A percentile compares a stretch with the other conserved stretches of the same genome.
Evolutionary conservation across 2,797 vertebrate genomes (phyloP).

Genomic region (Harpagifer antarcticus): DNA sequence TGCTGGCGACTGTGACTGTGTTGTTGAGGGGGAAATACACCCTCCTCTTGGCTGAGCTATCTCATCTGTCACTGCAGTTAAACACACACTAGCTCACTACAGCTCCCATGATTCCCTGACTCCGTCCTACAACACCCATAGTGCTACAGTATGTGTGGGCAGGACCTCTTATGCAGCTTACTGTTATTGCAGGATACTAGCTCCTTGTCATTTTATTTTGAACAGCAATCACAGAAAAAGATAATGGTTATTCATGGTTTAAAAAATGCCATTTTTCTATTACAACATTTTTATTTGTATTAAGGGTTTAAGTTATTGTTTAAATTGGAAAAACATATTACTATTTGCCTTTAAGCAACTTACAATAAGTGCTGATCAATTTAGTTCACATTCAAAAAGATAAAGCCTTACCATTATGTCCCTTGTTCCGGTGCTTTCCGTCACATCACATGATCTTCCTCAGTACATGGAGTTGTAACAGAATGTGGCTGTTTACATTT

Average conservation of each 20-base stretch:
- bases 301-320: too few relatives aligned
- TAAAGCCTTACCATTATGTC: not conserved
- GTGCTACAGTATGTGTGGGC: conserved; percentile 7
- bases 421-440: not conserved
- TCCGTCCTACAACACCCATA: conserved; percentile 40
- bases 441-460: not conserved
- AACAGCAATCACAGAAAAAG: not conserved
- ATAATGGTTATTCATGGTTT: not conserved
- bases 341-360: too few relatives aligned
- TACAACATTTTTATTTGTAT: too few relatives aligned
- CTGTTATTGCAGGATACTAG: conserved; percentile 54
- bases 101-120: conserved; percentile 43
- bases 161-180: conserved; percentile 50
- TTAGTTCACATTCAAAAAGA: not conserved
- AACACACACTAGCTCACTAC: conserved; percentile 40
- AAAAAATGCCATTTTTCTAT: not conserved
- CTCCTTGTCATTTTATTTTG: conserved; percentile 35
- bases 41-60: not conserved
- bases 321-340: too few relatives aligned
- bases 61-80: conserved; percentile 5
- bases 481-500: not conserved
- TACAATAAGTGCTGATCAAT: not conserved
- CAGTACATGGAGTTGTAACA: not conserved
- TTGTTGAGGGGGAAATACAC: not conserved
- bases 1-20: conserved; percentile 9